Evolutionary conservation across 2,113 vertebrate species (phyloP).

Genomic region (Patagioenas fasciata): DNA sequence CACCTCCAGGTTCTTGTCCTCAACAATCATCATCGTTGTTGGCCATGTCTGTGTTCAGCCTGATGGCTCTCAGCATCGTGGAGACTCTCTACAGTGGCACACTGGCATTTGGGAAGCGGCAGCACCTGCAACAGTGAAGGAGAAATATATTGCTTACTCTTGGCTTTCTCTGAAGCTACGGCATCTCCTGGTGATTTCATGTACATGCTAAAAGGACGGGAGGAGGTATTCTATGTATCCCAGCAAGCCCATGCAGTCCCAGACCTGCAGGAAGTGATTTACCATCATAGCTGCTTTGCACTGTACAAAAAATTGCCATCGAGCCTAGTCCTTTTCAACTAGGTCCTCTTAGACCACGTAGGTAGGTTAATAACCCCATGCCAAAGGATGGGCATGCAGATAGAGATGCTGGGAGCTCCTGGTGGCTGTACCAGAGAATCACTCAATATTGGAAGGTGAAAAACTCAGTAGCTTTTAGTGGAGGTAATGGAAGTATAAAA

Average conservation of each 20-base stretch:
- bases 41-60: not conserved
- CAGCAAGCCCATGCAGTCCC: not conserved
- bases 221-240: not conserved
- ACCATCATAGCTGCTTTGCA: not conserved
- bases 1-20: not conserved
- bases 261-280: not conserved
- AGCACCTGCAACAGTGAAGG: not conserved
- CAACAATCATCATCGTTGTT: not conserved
- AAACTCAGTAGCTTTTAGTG: not conserved
- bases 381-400: not conserved
- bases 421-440: not conserved
- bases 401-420: not conserved
- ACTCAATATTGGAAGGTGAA: not conserved
- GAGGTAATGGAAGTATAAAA: not conserved
- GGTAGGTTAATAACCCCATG: not conserved
- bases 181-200: not conserved
- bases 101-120: not conserved
- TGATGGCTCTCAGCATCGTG: rapidly evolving
- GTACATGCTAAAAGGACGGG: not conserved
- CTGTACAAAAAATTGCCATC: not conserved
- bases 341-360: not conserved
- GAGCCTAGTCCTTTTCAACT: not conserved
- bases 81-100: not conserved
- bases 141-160: not conserved
- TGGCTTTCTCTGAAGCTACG: not conserved